phyloP scores from a whole-genome alignment of 1,140 invertebrate genomes.

The Spodoptera frugiperda region DNA sequence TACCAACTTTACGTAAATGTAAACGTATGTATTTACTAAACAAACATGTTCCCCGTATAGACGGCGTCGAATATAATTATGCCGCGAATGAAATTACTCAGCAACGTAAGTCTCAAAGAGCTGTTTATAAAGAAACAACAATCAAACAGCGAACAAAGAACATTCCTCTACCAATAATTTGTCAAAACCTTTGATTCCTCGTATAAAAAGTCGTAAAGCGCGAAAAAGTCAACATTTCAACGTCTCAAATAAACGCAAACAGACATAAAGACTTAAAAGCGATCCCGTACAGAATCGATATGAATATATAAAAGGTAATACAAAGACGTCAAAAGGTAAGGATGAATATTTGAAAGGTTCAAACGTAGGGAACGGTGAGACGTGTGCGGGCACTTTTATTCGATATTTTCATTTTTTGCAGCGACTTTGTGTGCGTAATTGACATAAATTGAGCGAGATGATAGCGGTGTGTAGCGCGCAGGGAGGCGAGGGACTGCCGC shows the following conservation, averaged over 20 bases:
- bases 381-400: conserved; percentile 59
- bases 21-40: background rate
- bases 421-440: conserved; percentile 58
- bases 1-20: background rate
- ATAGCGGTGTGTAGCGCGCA: conserved; percentile 37
- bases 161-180: conserved; percentile 25
- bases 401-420: conserved; percentile 64
- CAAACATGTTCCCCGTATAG: background rate
- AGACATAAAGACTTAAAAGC: conserved; percentile 41
- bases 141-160: conserved; percentile 21
- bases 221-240: conserved; percentile 36
- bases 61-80: too few species aligned
- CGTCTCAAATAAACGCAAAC: conserved; percentile 33
- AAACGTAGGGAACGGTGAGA: conserved; percentile 53
- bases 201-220: conserved; percentile 6
- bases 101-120: too few species aligned
- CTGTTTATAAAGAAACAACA: background rate
- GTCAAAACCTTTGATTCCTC: conserved; percentile 22
- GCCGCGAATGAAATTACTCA: too few species aligned
- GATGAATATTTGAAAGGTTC: conserved; percentile 68
- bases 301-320: conserved; percentile 61
- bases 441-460: conserved; percentile 62
- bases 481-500: background rate
- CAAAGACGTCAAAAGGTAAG: conserved; percentile 60
- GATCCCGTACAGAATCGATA: conserved; percentile 49